Evolutionary conservation across 2,888 invertebrate genomes (phyloP), one percentile per base, ranked within the genome.

Genomic region (Lasioglossum leucozonium): DNA sequence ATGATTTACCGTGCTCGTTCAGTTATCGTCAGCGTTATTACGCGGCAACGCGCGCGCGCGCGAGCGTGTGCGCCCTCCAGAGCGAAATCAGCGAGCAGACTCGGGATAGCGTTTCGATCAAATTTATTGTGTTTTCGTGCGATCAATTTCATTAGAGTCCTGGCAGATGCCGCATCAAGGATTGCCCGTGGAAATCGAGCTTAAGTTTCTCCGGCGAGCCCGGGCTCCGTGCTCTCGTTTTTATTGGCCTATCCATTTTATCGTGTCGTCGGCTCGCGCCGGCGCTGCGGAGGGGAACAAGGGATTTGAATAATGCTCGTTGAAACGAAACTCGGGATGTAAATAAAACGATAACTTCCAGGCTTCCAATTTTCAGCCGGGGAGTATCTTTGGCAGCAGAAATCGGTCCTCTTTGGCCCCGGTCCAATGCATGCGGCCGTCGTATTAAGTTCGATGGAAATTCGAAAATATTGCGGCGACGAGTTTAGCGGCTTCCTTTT

Each of bases 311-410:
- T 82, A 77, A 82, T 79, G 79, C 85, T 77, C 79, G 82, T 44
- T 73, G 86, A 83, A 87, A 86, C 79, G 80, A 78, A 87, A 51
- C 85, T 77, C 71, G 47, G 47, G 87, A 89, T 86, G 89, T 84
- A 88, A 87, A 87, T 89, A 89, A 89, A 87, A 78, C 79, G 87
- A 87, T 87, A 89, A 89, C 81, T 89, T 81, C 77, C 79, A 75
- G 81, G 67, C 79, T 67, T 67, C 71, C 81, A 78, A 67, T 81
- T 76, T 78, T 76, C 80, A 69, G 47, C 51, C 78, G 40, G 75
- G 58, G 51, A 79, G 73, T 87, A 86, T 88, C 79, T 78, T 84
- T 85, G 82, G 77, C 86, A 87, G 72, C 42, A 58, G 44, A 47
- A 79, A 82, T 84, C 81, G 67, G 67, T 81, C 42, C 82, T 37